Conservation (phyloP, 2,797 vertebrate species). For the Nannoperca obscura region DNA sequence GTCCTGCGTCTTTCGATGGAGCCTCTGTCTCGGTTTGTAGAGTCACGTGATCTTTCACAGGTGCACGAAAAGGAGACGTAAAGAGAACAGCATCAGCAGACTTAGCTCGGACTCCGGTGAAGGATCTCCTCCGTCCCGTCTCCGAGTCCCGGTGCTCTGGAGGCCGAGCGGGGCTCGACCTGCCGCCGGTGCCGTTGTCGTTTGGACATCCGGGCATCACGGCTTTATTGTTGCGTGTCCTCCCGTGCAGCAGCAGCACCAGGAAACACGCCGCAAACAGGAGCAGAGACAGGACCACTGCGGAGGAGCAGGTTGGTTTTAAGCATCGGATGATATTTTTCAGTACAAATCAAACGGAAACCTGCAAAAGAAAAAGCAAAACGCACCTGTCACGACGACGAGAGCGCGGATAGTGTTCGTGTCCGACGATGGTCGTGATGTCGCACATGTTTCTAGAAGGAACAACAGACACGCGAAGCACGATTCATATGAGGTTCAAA, state of each 20-base stretch:
- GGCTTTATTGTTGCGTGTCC: conserved; percentile 71
- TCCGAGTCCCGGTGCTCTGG: neutral
- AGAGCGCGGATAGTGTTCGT: conserved; percentile 9
- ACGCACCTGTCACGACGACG: conserved; percentile 67
- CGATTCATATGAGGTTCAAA: neutral
- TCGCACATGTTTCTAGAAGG: conserved; percentile 1
- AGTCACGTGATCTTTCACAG: conserved; percentile 20
- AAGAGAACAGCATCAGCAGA: conserved; percentile 81
- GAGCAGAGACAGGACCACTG: conserved; percentile 76
- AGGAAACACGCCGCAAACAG: conserved; percentile 66
- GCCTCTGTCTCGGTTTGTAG: conserved; percentile 27
- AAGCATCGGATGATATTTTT: neutral
- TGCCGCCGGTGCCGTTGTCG: neutral
- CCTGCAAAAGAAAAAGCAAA: neutral
- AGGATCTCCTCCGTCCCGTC: neutral
- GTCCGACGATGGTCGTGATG: neutral
- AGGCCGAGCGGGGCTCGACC: neutral
- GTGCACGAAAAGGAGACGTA: conserved; percentile 21
- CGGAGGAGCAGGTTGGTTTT: conserved; percentile 1
- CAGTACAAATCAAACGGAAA: neutral
- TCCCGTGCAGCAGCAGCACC: conserved; percentile 63
- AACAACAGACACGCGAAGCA: neutral
- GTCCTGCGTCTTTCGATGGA: neutral
- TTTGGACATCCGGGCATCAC: conserved; percentile 48
- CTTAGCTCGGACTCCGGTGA: conserved; percentile 68